A percentile compares a stretch with the other conserved stretches of the same genome.
Evolutionary conservation across 2,113 vertebrate species (phyloP).

Genomic region (Pogonocichla stellata): DNA sequence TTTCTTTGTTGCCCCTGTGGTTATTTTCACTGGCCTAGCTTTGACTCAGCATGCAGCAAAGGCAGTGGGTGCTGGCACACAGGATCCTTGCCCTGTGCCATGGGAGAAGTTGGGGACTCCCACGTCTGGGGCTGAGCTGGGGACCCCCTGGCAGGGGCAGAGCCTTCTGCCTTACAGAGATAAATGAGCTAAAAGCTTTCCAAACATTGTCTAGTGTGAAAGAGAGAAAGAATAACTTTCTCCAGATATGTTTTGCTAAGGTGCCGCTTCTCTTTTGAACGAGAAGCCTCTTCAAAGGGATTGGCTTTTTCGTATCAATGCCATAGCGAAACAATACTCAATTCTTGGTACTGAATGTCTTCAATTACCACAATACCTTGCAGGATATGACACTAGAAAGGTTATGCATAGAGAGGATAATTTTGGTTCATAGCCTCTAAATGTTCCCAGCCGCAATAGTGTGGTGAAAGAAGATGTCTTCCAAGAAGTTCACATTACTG

Average conservation of each 20-base stretch:
- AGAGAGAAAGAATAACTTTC: conserved; percentile 31
- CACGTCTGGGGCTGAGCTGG: background rate
- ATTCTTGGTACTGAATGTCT: conserved; percentile 38
- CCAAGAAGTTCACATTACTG: conserved; percentile 97
- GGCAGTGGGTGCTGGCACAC: background rate
- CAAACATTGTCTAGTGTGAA: background rate
- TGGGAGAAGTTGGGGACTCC: background rate
- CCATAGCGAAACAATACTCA: background rate
- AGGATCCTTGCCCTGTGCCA: accelerated
- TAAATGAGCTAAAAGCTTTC: conserved; percentile 5
- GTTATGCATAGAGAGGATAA: conserved; percentile 73
- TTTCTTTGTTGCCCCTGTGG: background rate
- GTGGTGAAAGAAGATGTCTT: conserved; percentile 98
- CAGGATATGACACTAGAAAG: conserved; percentile 49
- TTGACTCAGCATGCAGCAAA: background rate
- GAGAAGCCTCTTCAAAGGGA: conserved; percentile 38
- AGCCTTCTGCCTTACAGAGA: background rate
- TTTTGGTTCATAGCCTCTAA: conserved; percentile 83
- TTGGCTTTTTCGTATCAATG: conserved; percentile 61
- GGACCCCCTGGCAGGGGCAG: background rate
- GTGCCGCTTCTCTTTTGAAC: background rate
- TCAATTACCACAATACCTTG: conserved; percentile 49
- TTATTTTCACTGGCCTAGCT: background rate
- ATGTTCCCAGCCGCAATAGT: conserved; percentile 75
- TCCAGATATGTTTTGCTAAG: conserved; percentile 29